phyloP scores from a whole-genome alignment of 1,140 invertebrate genomes.

The Bactericera cockerelli region DNA sequence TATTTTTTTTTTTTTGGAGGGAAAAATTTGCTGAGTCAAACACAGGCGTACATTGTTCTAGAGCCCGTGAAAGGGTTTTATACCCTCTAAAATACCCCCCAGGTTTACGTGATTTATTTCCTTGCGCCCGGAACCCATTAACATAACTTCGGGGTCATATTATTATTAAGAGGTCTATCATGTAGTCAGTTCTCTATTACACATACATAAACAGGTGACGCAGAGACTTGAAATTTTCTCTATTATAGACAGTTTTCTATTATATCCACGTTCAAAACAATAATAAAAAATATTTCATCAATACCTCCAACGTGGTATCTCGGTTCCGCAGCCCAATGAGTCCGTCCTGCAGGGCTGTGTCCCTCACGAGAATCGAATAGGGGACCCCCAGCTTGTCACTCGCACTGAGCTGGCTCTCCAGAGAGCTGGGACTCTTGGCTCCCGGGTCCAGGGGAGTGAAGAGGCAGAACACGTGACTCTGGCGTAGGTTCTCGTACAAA shows the following conservation, averaged over 20 bases:
- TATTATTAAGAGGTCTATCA: no score
- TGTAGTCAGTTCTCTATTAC: no score
- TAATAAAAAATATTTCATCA: background rate
- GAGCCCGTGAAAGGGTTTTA: no score
- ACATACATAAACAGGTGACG: no score
- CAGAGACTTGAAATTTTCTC: no score
- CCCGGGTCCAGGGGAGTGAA: constrained; percentile 22
- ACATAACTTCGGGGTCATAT: background rate
- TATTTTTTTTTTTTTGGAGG: no score
- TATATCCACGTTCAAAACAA: background rate
- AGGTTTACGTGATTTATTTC: no score
- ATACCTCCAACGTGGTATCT: constrained; percentile 49
- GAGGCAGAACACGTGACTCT: constrained; percentile 32
- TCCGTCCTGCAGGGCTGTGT: constrained; percentile 49
- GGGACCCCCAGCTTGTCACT: constrained; percentile 39
- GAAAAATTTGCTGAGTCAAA: no score
- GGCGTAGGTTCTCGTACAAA: constrained; percentile 33
- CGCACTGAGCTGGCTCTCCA: constrained; percentile 21
- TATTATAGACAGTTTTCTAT: no score
- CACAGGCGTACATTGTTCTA: no score
- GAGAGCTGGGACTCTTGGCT: constrained; percentile 7
- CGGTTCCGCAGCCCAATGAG: constrained; percentile 49
- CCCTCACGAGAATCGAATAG: constrained; percentile 47
- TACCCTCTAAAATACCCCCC: no score
- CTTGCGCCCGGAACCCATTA: no score